A percentile compares a stretch with the other conserved stretches of the same genome.
Conservation (phyloP, 2,113 vertebrate genomes). For the Lophotis ruficrista region DNA sequence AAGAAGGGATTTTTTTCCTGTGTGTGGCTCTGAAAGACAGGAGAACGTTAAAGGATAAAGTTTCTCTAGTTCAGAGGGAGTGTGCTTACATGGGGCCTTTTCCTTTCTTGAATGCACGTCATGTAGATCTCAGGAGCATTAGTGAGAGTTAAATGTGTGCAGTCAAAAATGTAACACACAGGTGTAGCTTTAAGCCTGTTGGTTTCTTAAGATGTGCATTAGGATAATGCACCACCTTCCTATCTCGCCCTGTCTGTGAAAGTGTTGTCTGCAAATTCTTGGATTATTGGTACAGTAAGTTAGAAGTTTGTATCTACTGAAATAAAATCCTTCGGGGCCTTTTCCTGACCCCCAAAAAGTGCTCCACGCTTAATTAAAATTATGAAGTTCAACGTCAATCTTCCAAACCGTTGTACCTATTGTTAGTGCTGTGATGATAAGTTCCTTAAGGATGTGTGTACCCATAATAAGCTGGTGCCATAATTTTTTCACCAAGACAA, state of each 20-base stretch:
- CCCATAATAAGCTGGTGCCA: background rate
- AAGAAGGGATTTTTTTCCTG: background rate
- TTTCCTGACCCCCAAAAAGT: background rate
- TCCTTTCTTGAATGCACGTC: background rate
- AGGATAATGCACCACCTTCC: background rate
- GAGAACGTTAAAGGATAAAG: background rate
- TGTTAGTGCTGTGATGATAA: background rate
- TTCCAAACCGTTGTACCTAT: background rate
- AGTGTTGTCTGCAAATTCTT: background rate
- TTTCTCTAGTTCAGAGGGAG: background rate
- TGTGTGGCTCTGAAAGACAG: background rate
- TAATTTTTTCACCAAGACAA: background rate
- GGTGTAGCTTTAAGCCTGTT: background rate
- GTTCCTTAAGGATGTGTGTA: background rate
- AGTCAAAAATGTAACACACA: background rate
- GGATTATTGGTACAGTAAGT: background rate
- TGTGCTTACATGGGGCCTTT: background rate
- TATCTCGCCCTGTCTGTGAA: background rate
- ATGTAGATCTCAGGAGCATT: background rate
- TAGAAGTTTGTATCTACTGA: background rate
- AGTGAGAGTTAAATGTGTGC: background rate
- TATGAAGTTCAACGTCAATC: background rate
- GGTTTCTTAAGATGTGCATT: background rate
- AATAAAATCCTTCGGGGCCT: background rate
- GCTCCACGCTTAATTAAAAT: slow-evolving; percentile 39